Conservation (phyloP, 2,113 vertebrate genomes). For the Ovibos moschatus region DNA sequence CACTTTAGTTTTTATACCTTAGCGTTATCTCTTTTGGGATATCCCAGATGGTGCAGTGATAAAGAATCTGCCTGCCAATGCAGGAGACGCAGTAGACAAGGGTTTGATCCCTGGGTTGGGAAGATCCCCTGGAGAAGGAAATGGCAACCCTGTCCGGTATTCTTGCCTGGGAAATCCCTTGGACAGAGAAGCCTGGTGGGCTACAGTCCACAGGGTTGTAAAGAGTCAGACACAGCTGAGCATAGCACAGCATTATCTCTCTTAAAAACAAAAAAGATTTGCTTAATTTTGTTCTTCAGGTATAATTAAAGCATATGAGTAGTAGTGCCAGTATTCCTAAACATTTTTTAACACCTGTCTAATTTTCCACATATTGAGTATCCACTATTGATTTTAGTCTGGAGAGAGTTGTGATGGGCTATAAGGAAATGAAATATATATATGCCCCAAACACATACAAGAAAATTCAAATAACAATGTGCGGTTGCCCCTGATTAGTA, state of each 20-base stretch:
- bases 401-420: not conserved
- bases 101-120: not conserved
- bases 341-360: not conserved
- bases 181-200: not conserved
- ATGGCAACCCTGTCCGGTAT: not conserved
- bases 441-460: not conserved
- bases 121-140: not conserved
- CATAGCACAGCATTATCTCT: not conserved
- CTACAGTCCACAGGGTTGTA: not conserved
- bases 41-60: not conserved
- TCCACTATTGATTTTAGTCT: not conserved
- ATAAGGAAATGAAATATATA: not conserved
- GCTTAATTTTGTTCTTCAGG: conserved; percentile 31
- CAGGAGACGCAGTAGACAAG: not conserved
- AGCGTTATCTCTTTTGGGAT: not conserved
- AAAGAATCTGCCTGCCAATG: not conserved
- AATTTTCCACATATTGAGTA: not conserved
- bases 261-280: not conserved
- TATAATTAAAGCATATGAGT: not conserved
- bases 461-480: not conserved
- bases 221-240: not conserved
- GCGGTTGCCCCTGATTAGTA: not conserved
- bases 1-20: not conserved
- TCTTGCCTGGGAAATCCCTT: not conserved
- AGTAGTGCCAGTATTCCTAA: not conserved